phyloP scores from a whole-genome alignment of 1,140 invertebrate genomes.

The Rhopalosiphum padi region DNA sequence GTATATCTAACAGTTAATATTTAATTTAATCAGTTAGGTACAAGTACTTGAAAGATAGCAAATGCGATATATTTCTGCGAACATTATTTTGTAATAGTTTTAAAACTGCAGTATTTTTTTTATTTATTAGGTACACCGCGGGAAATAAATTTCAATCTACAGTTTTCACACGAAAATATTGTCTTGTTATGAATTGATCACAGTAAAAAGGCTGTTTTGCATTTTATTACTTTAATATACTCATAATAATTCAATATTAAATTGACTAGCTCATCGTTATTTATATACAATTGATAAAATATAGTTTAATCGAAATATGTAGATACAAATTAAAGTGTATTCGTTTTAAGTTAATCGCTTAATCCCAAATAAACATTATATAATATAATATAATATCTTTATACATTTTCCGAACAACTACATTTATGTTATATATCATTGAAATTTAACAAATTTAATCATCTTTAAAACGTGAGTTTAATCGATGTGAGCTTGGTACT shows the following conservation, averaged over 20 bases:
- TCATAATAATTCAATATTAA: neutral
- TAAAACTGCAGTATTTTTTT: neutral
- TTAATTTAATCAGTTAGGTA: neutral
- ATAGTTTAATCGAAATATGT: neutral
- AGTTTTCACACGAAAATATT: neutral
- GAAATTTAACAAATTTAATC: slow-evolving; percentile 1
- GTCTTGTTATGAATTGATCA: too few species aligned
- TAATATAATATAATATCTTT: neutral
- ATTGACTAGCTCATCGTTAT: neutral
- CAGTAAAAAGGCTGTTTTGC: too few species aligned
- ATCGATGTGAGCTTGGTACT: neutral
- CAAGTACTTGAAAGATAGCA: neutral
- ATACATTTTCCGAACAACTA: neutral
- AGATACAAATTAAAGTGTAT: neutral
- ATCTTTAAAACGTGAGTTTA: neutral
- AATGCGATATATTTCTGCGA: neutral
- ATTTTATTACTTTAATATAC: neutral
- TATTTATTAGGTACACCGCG: neutral
- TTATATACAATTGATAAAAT: neutral
- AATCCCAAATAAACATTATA: neutral
- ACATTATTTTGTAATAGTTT: neutral
- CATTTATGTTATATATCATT: neutral
- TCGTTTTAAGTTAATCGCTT: neutral
- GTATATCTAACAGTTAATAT: neutral
- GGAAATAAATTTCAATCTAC: neutral